Evolutionary conservation across 2,888 invertebrate genomes (phyloP), one percentile per base, ranked within the genome.

Genomic region (Hoplodrina blanda): DNA sequence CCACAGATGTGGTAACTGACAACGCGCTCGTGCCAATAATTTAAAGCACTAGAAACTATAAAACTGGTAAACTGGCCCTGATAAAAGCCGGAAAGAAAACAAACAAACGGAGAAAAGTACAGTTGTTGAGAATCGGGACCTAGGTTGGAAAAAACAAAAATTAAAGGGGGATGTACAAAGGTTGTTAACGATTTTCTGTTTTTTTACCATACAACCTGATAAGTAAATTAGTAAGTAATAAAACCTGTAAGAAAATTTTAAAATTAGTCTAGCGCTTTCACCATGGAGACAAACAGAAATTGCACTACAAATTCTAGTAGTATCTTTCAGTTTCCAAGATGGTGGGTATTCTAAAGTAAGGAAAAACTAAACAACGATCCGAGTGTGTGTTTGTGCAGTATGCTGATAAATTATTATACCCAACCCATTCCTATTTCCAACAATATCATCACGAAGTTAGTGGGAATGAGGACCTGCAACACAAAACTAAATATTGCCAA

Each of bases 21-120:
- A 89, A 82, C 69, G 73, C 83, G 81, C 70, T 77, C 73, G 87
- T 80, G 87, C 85, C 76, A 85, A 88, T 88, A 84, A 83, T 73
- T 87, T 82, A 85, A 80, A 78, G 46, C 56, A 69, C 17, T 73
- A 57, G 62, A 66, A 83, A 78, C 76, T 50, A 41, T 20, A 25
- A 37, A 6, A 15, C 8, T 41, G 11, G 8, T 13, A 49, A 2
- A 20, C 17, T 19, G n/a, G 20, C 11, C 44, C 20, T n/a, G 20
- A 15, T 4, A 8, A 13, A 19, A 20, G 4, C 2, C 2, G 10
- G 5, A n/a, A 50, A 55, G n/a, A 33, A 20, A 44, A 3, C 0
- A 0, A 19, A 49, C 5, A 54, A 25, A 41, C 7, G 2, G 3
- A 7, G 4, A 17, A 46, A 17, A 11, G 5, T 15, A 46, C 10